Evolutionary conservation across 1,140 invertebrate genomes (phyloP).

Genomic region (Carposina sasakii): DNA sequence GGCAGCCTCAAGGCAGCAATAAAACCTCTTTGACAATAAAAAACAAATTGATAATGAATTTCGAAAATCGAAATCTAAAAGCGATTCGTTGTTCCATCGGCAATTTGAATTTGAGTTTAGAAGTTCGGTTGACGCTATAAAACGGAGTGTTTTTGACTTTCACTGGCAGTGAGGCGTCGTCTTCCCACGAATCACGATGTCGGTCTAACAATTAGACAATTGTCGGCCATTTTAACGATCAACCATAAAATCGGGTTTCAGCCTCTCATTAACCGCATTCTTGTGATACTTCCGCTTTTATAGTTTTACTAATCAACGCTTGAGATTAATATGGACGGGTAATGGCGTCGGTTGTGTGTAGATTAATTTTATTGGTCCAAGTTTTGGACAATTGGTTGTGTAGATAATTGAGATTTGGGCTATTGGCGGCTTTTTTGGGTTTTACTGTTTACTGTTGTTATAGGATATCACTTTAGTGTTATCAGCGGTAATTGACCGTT

Average conservation of each 20-base stretch:
- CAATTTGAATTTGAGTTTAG: constrained; percentile 60
- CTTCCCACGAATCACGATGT: constrained; percentile 62
- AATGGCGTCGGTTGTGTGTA: constrained; percentile 57
- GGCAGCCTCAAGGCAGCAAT: too few relatives aligned
- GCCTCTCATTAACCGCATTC: constrained; percentile 69
- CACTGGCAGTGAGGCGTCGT: constrained; percentile 47
- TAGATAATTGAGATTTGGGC: constrained; percentile 47
- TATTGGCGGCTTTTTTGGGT: constrained; percentile 30
- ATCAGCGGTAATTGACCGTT: too few relatives aligned
- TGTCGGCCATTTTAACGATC: constrained; percentile 66
- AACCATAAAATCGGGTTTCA: constrained; percentile 65
- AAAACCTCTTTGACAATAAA: too few relatives aligned
- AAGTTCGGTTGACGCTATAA: constrained; percentile 57
- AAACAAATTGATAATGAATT: constrained; percentile 42
- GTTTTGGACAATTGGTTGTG: constrained; percentile 39
- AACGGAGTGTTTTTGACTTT: constrained; percentile 54
- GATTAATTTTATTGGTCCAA: constrained; percentile 48
- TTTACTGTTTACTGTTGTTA: constrained; percentile 43
- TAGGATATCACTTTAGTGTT: too few relatives aligned
- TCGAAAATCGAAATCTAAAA: constrained; percentile 48
- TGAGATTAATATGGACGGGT: constrained; percentile 63
- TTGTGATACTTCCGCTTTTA: constrained; percentile 70
- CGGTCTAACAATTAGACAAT: constrained; percentile 70
- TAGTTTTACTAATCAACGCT: constrained; percentile 71
- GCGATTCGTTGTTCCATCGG: constrained; percentile 58